Percentiles rank a stretch among this genome's conserved stretches.
Conservation (phyloP, 2,797 vertebrate genomes). For the Pelodytes ibericus region DNA sequence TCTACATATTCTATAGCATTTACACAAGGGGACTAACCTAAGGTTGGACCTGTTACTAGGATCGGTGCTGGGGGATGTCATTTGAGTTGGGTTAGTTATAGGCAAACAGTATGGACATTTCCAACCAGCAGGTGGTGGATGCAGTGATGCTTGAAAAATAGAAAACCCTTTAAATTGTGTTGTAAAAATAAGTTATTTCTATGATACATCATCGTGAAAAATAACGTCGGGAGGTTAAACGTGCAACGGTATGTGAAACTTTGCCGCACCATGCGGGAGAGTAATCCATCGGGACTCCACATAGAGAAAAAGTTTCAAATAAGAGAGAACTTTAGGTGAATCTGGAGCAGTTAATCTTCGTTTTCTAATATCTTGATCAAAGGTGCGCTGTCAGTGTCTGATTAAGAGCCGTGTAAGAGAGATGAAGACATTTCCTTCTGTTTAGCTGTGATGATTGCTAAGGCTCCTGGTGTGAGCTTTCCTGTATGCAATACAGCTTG, state of each 20-base stretch:
- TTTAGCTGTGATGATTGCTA: constrained; percentile 78
- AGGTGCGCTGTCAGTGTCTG: constrained; percentile 77
- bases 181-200: too few relatives aligned
- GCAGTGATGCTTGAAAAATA: not conserved
- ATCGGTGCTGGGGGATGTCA: too few relatives aligned
- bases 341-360: constrained; percentile 66
- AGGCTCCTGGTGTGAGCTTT: constrained; percentile 74
- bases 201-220: too few relatives aligned
- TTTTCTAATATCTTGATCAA: constrained; percentile 76
- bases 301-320: not conserved
- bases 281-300: not conserved
- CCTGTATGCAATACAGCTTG: constrained; percentile 70
- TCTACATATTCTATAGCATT: too few relatives aligned
- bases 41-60: too few relatives aligned
- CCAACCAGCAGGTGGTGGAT: not conserved
- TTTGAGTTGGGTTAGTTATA: too few relatives aligned
- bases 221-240: too few relatives aligned
- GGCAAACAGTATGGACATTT: not conserved
- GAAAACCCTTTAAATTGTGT: too few relatives aligned
- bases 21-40: too few relatives aligned
- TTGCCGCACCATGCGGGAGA: not conserved
- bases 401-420: constrained; percentile 79
- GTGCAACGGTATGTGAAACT: not conserved
- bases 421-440: constrained; percentile 81
- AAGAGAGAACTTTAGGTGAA: not conserved